Conservation (phyloP, 2,797 vertebrate genomes). For the Gallinago nigripennis region DNA sequence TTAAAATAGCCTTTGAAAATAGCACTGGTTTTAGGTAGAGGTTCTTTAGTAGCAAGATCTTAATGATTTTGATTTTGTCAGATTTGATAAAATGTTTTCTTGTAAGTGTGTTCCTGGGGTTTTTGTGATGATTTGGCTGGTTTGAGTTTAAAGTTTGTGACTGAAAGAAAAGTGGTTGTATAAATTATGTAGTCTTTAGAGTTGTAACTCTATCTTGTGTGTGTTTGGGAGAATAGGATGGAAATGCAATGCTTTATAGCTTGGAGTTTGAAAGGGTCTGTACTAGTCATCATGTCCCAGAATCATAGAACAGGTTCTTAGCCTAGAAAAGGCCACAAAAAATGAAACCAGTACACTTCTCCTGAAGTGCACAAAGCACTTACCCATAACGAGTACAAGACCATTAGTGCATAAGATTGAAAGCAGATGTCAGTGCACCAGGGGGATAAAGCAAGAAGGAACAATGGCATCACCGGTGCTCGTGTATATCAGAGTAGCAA, state of each 20-base stretch:
- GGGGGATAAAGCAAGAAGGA: not conserved
- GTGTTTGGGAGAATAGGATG: not conserved
- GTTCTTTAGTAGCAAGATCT: not conserved
- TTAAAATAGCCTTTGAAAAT: not conserved
- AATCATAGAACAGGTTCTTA: not conserved
- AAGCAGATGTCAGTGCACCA: not conserved
- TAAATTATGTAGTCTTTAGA: not conserved
- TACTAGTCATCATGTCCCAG: not conserved
- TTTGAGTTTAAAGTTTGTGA: not conserved
- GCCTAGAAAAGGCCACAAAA: not conserved
- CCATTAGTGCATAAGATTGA: not conserved
- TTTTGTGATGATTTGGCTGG: not conserved
- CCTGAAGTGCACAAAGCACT: not conserved
- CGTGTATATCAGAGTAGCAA: not conserved
- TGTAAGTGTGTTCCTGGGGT: not conserved
- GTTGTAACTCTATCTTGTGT: fast-evolving
- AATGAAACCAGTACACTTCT: not conserved
- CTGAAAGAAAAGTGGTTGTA: not conserved
- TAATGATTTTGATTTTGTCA: not conserved
- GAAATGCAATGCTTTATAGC: not conserved
- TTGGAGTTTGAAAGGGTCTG: fast-evolving
- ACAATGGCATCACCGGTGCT: not conserved
- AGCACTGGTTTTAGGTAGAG: not conserved
- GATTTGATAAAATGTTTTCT: not conserved
- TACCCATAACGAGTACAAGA: not conserved